Evolutionary conservation across 2,797 vertebrate genomes (phyloP).

Genomic region (Peromyscus attwateri): DNA sequence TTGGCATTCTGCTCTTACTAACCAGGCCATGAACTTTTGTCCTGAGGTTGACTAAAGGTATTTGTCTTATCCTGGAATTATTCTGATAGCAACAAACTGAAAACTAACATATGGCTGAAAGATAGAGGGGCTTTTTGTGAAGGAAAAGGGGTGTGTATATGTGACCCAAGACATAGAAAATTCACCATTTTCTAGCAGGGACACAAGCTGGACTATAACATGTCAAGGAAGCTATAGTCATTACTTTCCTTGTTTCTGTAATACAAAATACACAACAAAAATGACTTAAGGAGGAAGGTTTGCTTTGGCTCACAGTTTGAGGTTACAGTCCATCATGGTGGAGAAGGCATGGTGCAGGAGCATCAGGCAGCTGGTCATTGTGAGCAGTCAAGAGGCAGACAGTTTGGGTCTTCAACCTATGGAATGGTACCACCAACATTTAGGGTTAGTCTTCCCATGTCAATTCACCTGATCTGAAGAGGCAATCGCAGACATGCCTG

Average conservation of each 20-base stretch:
- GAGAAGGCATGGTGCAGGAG: background rate
- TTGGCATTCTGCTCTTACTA: background rate
- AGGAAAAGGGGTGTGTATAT: background rate
- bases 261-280: background rate
- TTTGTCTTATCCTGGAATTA: background rate
- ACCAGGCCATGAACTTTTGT: background rate
- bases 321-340: no score
- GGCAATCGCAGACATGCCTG: background rate
- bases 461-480: background rate
- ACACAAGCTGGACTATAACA: background rate
- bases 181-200: background rate
- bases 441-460: background rate
- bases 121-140: background rate
- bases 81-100: constrained; percentile 17
- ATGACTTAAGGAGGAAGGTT: background rate
- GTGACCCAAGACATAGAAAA: constrained; percentile 25
- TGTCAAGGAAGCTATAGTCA: background rate
- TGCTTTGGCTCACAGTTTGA: background rate
- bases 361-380: background rate
- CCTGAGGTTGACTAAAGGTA: background rate
- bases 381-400: background rate
- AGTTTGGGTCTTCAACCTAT: background rate
- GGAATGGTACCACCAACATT: background rate
- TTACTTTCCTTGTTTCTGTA: background rate
- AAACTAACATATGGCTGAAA: background rate